phyloP scores from a whole-genome alignment of 2,888 invertebrate genomes.

The Philopedon plagiatum region DNA sequence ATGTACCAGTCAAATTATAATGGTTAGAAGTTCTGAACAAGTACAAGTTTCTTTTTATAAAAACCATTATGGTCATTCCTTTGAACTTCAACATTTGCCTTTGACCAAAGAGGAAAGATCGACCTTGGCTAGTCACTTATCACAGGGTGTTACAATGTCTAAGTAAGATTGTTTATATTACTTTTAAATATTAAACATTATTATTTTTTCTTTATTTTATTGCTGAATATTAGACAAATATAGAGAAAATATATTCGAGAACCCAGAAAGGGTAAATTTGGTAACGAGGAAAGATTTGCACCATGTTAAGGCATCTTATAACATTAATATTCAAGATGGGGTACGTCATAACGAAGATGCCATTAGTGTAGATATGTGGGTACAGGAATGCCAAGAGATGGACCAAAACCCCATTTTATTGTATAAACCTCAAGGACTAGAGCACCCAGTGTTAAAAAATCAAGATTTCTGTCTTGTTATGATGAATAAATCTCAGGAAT shows the following conservation, averaged over 20 bases:
- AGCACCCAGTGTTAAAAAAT: constrained; percentile 23
- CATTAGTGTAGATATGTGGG: constrained; percentile 34
- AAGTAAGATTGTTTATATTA: neutral
- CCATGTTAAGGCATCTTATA: constrained; percentile 1
- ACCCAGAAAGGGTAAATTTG: neutral
- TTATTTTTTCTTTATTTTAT: neutral
- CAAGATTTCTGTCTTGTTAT: constrained; percentile 44
- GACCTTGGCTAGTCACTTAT: neutral
- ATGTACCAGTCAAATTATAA: no score
- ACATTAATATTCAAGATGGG: constrained; percentile 25
- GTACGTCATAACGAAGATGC: constrained; percentile 36
- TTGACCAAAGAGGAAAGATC: neutral
- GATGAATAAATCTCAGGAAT: constrained; percentile 75
- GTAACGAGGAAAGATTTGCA: neutral
- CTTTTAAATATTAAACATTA: neutral
- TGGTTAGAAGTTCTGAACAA: no score
- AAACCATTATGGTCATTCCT: constrained; percentile 42
- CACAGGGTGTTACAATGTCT: neutral
- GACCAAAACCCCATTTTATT: constrained; percentile 37
- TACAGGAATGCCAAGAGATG: constrained; percentile 22
- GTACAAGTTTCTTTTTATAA: no score
- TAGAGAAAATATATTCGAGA: neutral
- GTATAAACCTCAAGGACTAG: constrained; percentile 35
- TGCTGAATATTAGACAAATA: neutral
- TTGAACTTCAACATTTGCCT: neutral